phyloP scores from a whole-genome alignment of 2,888 invertebrate species.

The Drosophila pseudotalamancana region DNA sequence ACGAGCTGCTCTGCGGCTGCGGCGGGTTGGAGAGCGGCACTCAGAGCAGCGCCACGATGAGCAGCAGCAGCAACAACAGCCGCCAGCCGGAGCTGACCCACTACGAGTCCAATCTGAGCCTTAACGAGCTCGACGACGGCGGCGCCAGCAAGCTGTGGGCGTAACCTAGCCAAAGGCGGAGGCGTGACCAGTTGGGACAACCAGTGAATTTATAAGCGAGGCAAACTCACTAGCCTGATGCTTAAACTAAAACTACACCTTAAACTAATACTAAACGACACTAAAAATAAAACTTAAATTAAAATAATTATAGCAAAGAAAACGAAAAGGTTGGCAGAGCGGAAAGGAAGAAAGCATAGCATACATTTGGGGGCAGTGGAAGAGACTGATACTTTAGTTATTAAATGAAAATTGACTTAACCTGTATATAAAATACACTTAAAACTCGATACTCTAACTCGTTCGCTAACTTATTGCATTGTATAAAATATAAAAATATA shows the following conservation, averaged over 20 bases:
- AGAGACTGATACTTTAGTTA: slow-evolving; percentile 83
- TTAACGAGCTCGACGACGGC: slow-evolving; percentile 74
- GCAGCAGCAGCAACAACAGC: slow-evolving; percentile 76
- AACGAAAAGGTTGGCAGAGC: not conserved
- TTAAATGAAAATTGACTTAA: slow-evolving; percentile 27
- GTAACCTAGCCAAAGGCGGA: slow-evolving; percentile 64
- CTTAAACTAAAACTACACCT: slow-evolving; percentile 17
- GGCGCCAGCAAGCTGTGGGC: slow-evolving; percentile 77
- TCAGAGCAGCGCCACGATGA: slow-evolving; percentile 81
- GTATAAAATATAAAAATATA: slow-evolving; percentile 37
- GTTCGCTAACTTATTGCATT: slow-evolving; percentile 46
- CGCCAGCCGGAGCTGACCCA: slow-evolving; percentile 77
- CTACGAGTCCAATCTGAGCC: slow-evolving; percentile 82
- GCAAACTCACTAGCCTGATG: slow-evolving; percentile 35
- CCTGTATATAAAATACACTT: slow-evolving; percentile 44
- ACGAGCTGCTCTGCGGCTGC: slow-evolving; percentile 71
- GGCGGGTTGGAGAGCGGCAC: slow-evolving; percentile 71
- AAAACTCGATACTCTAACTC: slow-evolving; percentile 18
- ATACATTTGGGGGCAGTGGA: slow-evolving; percentile 63
- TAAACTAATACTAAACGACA: slow-evolving; percentile 1
- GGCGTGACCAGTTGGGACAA: slow-evolving; percentile 42
- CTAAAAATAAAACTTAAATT: slow-evolving; percentile 23
- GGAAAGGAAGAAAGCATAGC: slow-evolving; percentile 39
- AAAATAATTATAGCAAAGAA: slow-evolving; percentile 4
- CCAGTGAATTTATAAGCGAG: slow-evolving; percentile 76